Percentiles rank a stretch among this genome's conserved stretches.
Evolutionary conservation across 2,113 vertebrate genomes (phyloP).

Genomic region (Engraulis encrasicolus): DNA sequence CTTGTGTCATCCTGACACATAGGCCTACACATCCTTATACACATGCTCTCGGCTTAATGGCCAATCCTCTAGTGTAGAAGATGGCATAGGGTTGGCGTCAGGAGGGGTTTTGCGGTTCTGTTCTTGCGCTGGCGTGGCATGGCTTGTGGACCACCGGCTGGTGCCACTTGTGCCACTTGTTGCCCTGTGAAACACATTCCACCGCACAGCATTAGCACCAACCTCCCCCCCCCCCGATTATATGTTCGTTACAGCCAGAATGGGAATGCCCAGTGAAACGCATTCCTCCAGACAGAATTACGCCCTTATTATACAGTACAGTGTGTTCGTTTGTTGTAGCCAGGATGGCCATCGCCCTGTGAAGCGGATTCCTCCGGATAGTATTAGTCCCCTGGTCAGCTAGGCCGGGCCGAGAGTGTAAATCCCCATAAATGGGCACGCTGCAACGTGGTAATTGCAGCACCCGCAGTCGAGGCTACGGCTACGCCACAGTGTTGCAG

Average conservation of each 20-base stretch:
- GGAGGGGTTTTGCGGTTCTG: slow-evolving; percentile 50
- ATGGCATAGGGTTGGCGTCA: slow-evolving; percentile 28
- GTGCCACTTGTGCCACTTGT: too few species aligned
- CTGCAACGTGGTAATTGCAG: not conserved
- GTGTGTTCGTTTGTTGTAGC: too few species aligned
- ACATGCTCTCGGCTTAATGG: slow-evolving; percentile 48
- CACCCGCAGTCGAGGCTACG: too few species aligned
- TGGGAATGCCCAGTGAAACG: not conserved
- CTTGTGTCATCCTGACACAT: not conserved
- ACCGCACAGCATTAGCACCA: too few species aligned
- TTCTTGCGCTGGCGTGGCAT: not conserved
- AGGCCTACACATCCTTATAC: too few species aligned
- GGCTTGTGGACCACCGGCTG: not conserved
- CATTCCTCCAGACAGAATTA: too few species aligned
- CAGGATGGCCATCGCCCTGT: too few species aligned
- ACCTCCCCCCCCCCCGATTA: too few species aligned
- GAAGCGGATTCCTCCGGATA: not conserved
- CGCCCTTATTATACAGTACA: too few species aligned
- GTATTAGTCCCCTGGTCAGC: not conserved
- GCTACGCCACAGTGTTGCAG: not conserved
- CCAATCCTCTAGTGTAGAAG: slow-evolving; percentile 57
- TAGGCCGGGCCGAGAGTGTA: not conserved
- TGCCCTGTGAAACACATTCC: too few species aligned
- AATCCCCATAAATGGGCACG: not conserved
- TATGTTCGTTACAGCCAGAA: too few species aligned